phyloP scores from a whole-genome alignment of 2,888 invertebrate genomes.

The Chrysolina americana region DNA sequence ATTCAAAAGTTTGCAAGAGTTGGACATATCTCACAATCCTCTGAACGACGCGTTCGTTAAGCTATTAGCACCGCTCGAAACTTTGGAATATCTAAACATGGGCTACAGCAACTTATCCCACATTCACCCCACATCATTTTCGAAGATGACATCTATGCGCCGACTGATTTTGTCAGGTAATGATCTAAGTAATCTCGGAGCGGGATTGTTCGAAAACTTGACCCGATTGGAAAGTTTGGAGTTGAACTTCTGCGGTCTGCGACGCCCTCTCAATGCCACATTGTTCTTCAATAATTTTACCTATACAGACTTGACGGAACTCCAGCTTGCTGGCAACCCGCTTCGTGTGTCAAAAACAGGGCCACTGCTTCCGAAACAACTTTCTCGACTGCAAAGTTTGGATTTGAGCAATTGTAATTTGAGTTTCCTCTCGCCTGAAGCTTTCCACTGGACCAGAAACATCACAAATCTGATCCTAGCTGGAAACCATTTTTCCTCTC shows the following conservation, averaged over 20 bases:
- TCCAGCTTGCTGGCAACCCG: constrained; percentile 80
- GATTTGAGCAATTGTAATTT: constrained; percentile 80
- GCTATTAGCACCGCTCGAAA: constrained; percentile 76
- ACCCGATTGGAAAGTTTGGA: constrained; percentile 79
- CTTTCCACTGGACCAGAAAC: constrained; percentile 76
- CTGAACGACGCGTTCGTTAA: constrained; percentile 78
- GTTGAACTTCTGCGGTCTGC: constrained; percentile 79
- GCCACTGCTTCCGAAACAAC: constrained; percentile 76
- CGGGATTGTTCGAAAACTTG: constrained; percentile 78
- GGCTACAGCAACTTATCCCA: constrained; percentile 80
- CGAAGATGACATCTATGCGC: constrained; percentile 79
- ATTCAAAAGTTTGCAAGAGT: constrained; percentile 77
- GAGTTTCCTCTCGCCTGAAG: constrained; percentile 73
- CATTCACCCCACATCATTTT: constrained; percentile 77
- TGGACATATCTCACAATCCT: constrained; percentile 81
- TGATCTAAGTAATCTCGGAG: constrained; percentile 76
- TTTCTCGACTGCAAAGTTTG: constrained; percentile 76
- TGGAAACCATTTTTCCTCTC: constrained; percentile 72
- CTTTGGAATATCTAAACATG: constrained; percentile 80
- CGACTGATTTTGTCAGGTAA: constrained; percentile 80
- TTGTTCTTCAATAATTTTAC: constrained; percentile 78
- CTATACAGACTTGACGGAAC: constrained; percentile 77
- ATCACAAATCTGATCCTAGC: constrained; percentile 76
- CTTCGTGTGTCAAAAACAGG: constrained; percentile 74
- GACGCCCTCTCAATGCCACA: constrained; percentile 76